Percentiles rank a stretch among this genome's conserved stretches.
Evolutionary conservation across 2,113 vertebrate genomes (phyloP).

Genomic region (Microtus richardsoni): DNA sequence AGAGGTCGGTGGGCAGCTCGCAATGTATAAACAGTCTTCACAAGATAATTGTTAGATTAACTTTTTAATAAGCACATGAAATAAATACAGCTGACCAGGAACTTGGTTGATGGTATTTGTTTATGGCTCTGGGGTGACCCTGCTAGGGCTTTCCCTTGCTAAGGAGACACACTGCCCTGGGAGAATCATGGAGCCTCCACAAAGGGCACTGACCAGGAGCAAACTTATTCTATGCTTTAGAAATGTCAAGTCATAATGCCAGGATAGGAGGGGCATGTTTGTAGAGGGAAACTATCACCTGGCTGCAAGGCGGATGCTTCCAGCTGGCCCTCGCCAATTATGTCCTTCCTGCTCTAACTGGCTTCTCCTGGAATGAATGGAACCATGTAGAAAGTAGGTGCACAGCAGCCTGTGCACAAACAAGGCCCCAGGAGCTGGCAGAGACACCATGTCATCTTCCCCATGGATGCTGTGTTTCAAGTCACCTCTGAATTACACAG

Average conservation of each 20-base stretch:
- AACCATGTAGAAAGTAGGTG: rapidly evolving
- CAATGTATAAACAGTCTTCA: background rate
- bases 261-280: background rate
- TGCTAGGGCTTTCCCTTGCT: background rate
- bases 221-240: conserved; percentile 40
- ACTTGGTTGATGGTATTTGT: background rate
- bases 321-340: rapidly evolving
- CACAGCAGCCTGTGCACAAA: rapidly evolving
- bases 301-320: background rate
- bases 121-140: background rate
- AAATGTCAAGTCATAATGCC: conserved; percentile 32
- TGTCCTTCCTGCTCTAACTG: no score
- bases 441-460: rapidly evolving
- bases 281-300: conserved; percentile 28
- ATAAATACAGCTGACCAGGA: background rate
- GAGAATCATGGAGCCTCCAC: background rate
- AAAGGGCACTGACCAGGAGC: conserved; percentile 39
- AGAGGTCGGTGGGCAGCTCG: rapidly evolving
- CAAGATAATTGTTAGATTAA: background rate
- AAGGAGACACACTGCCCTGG: background rate
- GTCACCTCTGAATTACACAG: rapidly evolving
- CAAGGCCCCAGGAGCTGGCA: rapidly evolving
- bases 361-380: background rate
- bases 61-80: background rate
- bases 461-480: background rate